Evolutionary conservation across 35 echinoderm and acorn worm genomes (phyloP), one percentile per base, ranked within the genome.

Genomic region (Apostichopus parvimensis): DNA sequence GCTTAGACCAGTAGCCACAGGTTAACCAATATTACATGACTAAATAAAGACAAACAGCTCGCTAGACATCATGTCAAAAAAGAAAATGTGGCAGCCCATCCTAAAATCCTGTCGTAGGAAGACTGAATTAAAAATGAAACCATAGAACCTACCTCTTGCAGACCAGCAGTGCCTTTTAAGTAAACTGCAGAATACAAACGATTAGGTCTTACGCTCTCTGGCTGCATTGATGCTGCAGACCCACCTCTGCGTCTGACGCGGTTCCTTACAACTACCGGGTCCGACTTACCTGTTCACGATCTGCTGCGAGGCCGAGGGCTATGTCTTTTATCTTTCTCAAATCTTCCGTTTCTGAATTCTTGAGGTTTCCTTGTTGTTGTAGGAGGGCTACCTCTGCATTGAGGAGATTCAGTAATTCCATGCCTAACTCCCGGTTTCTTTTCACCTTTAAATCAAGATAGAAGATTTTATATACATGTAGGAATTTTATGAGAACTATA

Each of bases 361-460:
- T 90, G 45, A 98, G 54, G 65, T 98, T 95, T 23, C 94, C 96
- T 73, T 92, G 86, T 87, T 98, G 96, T 56, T 98, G 95, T 5
- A 98, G 90, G 1, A 98, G 86, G 7, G 94, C 95, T 10, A 94
- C 94, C 54, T 93, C 83, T 61, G 96, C 94, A 82, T 98, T 95
- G 13, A 98, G 56, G 2, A 98, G 87, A 66, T 95, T 98, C 45
- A 98, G 83, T 17, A 98, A 76, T 62, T 98, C 96, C 57, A 84
- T 62, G 25, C 96, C 96, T 21, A 98, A 71, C 80, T 98, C 86
- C 72, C 94, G 94, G 81, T 98, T 98, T 23, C 91, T 84, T 20
- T 83, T 93, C 9, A 98, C 92, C 96, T 45, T 45, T 45, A 45
- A 45, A 45, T 98, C 45, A 87, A 56, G 64, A 65, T 55, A 61